Evolutionary conservation across 2,113 vertebrate genomes (phyloP).

Genomic region (Corydoras sp.): DNA sequence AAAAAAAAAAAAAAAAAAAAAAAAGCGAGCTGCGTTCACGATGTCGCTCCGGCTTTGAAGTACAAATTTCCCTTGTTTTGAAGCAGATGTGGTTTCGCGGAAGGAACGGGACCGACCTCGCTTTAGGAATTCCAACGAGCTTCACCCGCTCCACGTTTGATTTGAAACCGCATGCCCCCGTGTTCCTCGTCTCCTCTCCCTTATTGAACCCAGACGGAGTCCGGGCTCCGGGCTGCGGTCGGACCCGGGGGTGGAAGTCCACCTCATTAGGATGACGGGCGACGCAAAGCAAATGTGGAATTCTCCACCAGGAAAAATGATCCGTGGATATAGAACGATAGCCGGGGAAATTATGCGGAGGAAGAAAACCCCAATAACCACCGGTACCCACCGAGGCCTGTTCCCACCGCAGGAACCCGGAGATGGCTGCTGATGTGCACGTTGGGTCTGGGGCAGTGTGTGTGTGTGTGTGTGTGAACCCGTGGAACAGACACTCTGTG

Average conservation of each 20-base stretch:
- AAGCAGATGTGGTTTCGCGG: neutral
- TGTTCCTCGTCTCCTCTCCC: neutral
- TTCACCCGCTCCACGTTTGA: constrained; percentile 11
- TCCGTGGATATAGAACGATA: constrained; percentile 20
- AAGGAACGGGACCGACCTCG: constrained; percentile 10
- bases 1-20: neutral
- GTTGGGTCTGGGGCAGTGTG: too few relatives aligned
- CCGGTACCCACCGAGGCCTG: constrained; percentile 9
- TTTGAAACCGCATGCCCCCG: constrained; percentile 15
- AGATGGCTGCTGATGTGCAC: neutral
- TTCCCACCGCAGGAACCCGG: neutral
- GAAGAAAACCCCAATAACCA: constrained; percentile 34
- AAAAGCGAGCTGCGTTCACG: neutral
- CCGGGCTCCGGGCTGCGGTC: constrained; percentile 19
- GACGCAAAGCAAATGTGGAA: constrained; percentile 37
- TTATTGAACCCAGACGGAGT: constrained; percentile 20
- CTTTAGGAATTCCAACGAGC: constrained; percentile 14
- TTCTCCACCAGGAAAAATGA: constrained; percentile 23
- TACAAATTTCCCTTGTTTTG: constrained; percentile 2
- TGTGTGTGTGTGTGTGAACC: too few relatives aligned
- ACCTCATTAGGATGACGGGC: constrained; percentile 14
- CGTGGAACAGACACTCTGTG: too few relatives aligned
- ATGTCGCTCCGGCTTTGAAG: neutral
- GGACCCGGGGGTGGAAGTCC: neutral
- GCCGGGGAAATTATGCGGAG: constrained; percentile 27